Base-by-base conservation (phyloP, 2,888 invertebrate genomes). In the Drosophila fungiperda region DNA sequence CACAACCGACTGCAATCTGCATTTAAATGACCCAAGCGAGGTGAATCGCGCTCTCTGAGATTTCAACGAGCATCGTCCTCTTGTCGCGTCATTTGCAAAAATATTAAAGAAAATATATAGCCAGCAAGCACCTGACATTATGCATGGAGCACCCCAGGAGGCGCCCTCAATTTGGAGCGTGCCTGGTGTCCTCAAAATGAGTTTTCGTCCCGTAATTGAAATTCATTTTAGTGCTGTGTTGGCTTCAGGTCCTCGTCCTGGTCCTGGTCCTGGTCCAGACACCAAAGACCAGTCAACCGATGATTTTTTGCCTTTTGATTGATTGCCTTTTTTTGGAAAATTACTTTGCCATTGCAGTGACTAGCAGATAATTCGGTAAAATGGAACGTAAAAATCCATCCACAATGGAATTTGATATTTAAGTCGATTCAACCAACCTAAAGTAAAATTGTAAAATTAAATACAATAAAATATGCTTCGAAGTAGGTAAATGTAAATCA, bases 21-120 rank as follows among this genome's bases (percentile, higher is more conserved):
- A 88, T 88, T 90, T 87, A 87, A 88, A 88, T 88, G 90, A 84
- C 87, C 86, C 80, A 36, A 66, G 67, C 85, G 73, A 63, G 68
- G 55, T 55, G 87, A 64, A 75, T 48, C 60, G 74, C 61, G 36
- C 54, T 59, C 59, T 26, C 89, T 58, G 80, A 83, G 87, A 89
- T 86, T 85, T 78, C 65, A 66, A 63, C 61, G 68, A 62, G 63
- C 73, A 76, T 55, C 77, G 81, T 60, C 78, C 80, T 78, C 73
- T 78, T 78, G 81, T 79, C 81, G 82, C 87, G 80, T 84, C 83
- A 88, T 84, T 83, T 89, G 83, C 83, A 80, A 88, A 84, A 84
- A 83, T 88, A 86, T 86, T 80, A 78, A 72, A 68, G 49, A 42
- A 78, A 65, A 78, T 78, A 65, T 72, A 78, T 67, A 59, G 20